A percentile compares a stretch with the other conserved stretches of the same genome.
Evolutionary conservation across 2,797 vertebrate genomes (phyloP).

Genomic region (Chaetophractus vellerosus): DNA sequence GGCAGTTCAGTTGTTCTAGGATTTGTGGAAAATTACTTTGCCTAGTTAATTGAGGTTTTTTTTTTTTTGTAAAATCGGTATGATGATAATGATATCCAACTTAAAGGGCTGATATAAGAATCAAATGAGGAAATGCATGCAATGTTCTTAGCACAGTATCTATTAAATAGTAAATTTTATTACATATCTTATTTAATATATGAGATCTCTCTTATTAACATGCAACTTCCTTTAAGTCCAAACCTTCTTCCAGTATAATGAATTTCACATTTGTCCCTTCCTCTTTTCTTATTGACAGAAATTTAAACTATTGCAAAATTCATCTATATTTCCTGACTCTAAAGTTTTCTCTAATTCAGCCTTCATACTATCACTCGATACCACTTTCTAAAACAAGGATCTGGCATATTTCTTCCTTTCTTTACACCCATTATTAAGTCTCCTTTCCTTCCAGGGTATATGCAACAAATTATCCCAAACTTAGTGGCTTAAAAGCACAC

Average conservation of each 20-base stretch:
- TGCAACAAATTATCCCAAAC: too few species aligned
- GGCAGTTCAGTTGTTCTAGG: not conserved
- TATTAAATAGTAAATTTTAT: not conserved
- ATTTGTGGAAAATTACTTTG: not conserved
- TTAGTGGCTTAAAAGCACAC: too few species aligned
- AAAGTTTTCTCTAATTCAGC: constrained; percentile 26
- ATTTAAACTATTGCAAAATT: not conserved
- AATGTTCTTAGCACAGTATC: not conserved
- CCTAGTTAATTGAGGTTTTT: not conserved
- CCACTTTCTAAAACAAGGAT: not conserved
- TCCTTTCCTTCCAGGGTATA: not conserved
- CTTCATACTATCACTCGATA: not conserved
- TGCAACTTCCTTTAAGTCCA: not conserved
- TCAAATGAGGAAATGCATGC: not conserved
- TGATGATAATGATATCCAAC: not conserved
- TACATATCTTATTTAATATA: not conserved
- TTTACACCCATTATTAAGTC: constrained; percentile 16
- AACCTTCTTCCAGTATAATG: not conserved
- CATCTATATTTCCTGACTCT: not conserved
- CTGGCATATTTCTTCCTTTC: not conserved
- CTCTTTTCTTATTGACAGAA: not conserved
- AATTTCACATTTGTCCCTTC: not conserved
- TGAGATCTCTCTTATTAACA: not conserved
- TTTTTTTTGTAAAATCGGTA: not conserved
- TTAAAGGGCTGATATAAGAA: not conserved